Conservation (phyloP, 2,797 vertebrate genomes). For the Pygocentrus nattereri region DNA sequence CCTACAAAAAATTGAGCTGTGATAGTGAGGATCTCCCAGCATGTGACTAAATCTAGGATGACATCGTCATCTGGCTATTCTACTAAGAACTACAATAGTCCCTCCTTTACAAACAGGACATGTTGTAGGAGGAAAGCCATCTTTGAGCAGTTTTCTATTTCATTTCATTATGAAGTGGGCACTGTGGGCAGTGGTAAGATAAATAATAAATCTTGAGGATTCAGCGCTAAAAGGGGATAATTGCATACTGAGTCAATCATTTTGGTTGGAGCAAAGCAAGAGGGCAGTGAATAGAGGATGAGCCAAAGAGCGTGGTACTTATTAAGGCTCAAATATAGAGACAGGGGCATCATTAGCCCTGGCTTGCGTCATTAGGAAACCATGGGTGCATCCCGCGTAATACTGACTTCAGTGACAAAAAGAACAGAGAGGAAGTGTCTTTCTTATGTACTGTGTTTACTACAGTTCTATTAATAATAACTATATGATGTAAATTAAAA, state of each 20-base stretch:
- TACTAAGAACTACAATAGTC: slow-evolving; percentile 4
- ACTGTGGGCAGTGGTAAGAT: slow-evolving; percentile 29
- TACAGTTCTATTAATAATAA: neutral
- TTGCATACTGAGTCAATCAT: slow-evolving; percentile 36
- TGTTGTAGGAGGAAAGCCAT: neutral
- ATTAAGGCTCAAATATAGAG: slow-evolving; percentile 56
- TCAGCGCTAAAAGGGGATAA: slow-evolving; percentile 39
- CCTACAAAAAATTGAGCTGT: neutral
- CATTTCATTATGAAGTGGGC: slow-evolving; percentile 20
- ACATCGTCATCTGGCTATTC: slow-evolving; percentile 6
- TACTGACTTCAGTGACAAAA: slow-evolving; percentile 25
- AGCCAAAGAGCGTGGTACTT: slow-evolving; percentile 48
- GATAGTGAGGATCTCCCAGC: neutral
- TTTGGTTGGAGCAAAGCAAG: slow-evolving; percentile 17
- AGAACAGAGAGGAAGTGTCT: neutral
- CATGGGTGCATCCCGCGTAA: slow-evolving; percentile 19
- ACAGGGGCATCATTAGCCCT: slow-evolving; percentile 56
- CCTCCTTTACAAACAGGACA: slow-evolving; percentile 29
- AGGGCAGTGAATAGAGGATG: slow-evolving; percentile 25
- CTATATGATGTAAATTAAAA: neutral
- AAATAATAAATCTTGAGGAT: slow-evolving; percentile 42
- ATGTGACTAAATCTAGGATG: neutral
- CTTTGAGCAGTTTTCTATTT: slow-evolving; percentile 31
- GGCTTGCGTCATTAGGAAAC: slow-evolving; percentile 42
- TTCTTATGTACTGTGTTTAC: neutral